phyloP scores from a whole-genome alignment of 2,888 invertebrate genomes.

The Nephrocerus scutellatus region DNA sequence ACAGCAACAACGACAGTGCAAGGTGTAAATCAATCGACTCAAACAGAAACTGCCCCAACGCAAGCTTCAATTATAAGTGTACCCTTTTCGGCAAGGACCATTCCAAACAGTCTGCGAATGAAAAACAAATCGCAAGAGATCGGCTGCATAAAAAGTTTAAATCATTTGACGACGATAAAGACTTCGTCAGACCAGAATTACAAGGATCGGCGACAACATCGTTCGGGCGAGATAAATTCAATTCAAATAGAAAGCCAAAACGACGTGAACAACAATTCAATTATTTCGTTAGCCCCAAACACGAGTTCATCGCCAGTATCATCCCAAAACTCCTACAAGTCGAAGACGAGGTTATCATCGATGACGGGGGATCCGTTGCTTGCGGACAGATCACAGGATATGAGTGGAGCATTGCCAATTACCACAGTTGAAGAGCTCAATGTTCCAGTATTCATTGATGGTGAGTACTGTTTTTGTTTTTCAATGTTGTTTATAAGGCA shows the following conservation, averaged over 20 bases:
- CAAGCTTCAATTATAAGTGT: slow-evolving; percentile 29
- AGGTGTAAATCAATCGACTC: too few species aligned
- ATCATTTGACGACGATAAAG: slow-evolving; percentile 1
- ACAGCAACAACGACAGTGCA: slow-evolving; percentile 18
- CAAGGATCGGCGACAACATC: neutral
- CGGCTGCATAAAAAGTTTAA: too few species aligned
- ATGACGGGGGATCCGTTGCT: slow-evolving; percentile 42
- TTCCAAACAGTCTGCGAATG: slow-evolving; percentile 29
- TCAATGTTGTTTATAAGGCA: too few species aligned
- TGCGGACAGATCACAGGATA: slow-evolving; percentile 37
- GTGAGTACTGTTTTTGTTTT: slow-evolving; percentile 46
- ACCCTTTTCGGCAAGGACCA: slow-evolving; percentile 43
- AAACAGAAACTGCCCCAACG: slow-evolving; percentile 21
- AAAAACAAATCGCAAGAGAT: too few species aligned
- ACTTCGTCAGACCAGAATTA: neutral
- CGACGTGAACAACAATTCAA: too few species aligned
- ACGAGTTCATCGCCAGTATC: too few species aligned
- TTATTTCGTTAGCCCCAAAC: too few species aligned
- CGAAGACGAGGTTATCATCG: slow-evolving; percentile 35
- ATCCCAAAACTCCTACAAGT: too few species aligned
- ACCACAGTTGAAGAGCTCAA: slow-evolving; percentile 46
- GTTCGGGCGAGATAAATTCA: neutral
- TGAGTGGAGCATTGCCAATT: slow-evolving; percentile 46
- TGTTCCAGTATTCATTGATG: slow-evolving; percentile 46
- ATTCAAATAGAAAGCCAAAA: slow-evolving; percentile 3